phyloP scores from a whole-genome alignment of 2,113 vertebrate species.

The Progne subis region DNA sequence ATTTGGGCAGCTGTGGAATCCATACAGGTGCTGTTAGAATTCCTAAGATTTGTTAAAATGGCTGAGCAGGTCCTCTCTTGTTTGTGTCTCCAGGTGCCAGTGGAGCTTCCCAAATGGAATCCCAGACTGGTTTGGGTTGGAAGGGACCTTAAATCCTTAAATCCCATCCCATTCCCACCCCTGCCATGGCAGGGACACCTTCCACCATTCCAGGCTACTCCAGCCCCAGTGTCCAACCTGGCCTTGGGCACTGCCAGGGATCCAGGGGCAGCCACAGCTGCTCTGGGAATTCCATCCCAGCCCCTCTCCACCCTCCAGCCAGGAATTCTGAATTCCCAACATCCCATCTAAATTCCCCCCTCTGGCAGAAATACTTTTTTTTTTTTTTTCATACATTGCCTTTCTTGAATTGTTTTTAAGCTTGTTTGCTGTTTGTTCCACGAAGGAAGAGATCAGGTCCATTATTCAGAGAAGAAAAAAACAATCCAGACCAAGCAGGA shows the following conservation, averaged over 20 bases:
- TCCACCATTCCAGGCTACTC: background rate
- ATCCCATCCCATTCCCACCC: rapidly evolving
- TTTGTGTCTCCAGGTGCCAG: background rate
- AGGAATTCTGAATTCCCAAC: background rate
- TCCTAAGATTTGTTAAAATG: rapidly evolving
- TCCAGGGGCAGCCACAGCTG: background rate
- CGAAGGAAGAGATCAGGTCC: too few species aligned
- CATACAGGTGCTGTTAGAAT: too few species aligned
- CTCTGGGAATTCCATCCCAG: background rate
- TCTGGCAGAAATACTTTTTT: background rate
- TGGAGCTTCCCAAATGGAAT: background rate
- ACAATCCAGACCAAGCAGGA: background rate
- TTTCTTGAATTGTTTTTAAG: background rate
- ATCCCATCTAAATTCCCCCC: background rate
- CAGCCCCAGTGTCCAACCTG: background rate
- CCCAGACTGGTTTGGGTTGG: rapidly evolving
- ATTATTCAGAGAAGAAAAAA: background rate
- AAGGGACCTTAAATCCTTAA: background rate
- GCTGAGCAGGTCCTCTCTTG: background rate
- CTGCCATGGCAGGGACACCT: background rate
- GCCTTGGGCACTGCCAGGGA: background rate
- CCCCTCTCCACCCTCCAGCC: background rate
- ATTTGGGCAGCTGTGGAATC: background rate
- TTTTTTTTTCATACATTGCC: too few species aligned
- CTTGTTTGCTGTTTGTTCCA: background rate